Evolutionary conservation across 2,888 invertebrate genomes (phyloP).

Genomic region (Drosophila kuntzei): DNA sequence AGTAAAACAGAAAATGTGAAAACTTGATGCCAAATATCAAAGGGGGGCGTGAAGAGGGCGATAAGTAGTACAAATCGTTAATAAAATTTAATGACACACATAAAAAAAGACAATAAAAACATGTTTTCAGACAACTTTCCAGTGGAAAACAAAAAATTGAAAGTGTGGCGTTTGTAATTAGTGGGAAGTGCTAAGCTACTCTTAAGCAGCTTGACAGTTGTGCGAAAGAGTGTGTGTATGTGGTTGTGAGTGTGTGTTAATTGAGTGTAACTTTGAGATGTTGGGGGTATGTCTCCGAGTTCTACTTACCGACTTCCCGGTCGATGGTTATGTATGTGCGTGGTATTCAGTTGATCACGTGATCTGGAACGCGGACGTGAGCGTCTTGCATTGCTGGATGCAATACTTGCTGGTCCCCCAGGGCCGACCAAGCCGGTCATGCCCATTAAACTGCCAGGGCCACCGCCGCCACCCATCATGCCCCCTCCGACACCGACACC

Average conservation of each 20-base stretch:
- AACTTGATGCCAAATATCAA: slow-evolving; percentile 2
- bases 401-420: slow-evolving; percentile 86
- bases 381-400: slow-evolving; percentile 88
- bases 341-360: slow-evolving; percentile 87
- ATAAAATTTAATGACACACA: slow-evolving; percentile 46
- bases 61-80: slow-evolving; percentile 23
- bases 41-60: neutral
- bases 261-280: slow-evolving; percentile 9
- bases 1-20: slow-evolving; percentile 9
- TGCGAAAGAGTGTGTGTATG: slow-evolving; percentile 2
- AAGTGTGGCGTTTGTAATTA: slow-evolving; percentile 61
- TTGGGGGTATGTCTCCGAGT: slow-evolving; percentile 28
- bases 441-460: slow-evolving; percentile 76
- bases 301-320: slow-evolving; percentile 91
- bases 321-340: slow-evolving; percentile 86
- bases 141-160: slow-evolving; percentile 50
- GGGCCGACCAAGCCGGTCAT: slow-evolving; percentile 74
- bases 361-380: slow-evolving; percentile 92
- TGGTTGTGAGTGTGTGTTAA: slow-evolving; percentile 32
- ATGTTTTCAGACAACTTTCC: slow-evolving; percentile 40
- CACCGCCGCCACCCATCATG: slow-evolving; percentile 54
- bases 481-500: slow-evolving; percentile 26
- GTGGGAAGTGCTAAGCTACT: slow-evolving; percentile 34
- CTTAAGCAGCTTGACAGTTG: slow-evolving; percentile 31
- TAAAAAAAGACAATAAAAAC: slow-evolving; percentile 37